phyloP scores from a whole-genome alignment of 2,797 vertebrate genomes.

The Acanthis flammea region DNA sequence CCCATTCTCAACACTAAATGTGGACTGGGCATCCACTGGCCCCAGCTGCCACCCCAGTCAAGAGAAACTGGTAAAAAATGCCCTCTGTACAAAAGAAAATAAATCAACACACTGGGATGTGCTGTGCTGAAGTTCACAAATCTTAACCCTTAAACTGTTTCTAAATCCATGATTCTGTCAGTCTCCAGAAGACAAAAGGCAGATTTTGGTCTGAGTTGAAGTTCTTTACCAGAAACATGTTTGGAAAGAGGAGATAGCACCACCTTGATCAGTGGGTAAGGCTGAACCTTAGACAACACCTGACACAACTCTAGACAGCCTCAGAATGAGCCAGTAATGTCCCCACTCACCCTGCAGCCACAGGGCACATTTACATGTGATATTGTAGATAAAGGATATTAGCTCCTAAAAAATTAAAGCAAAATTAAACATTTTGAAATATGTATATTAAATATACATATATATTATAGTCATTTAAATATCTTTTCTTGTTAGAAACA shows the following conservation, averaged over 20 bases:
- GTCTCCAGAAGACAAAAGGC: not conserved
- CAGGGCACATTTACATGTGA: rapidly evolving
- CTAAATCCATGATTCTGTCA: not conserved
- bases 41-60: not conserved
- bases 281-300: not conserved
- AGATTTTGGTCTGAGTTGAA: not conserved
- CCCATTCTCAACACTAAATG: not conserved
- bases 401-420: not conserved
- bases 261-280: rapidly evolving
- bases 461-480: rapidly evolving
- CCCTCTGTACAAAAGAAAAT: not conserved
- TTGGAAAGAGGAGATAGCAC: not conserved
- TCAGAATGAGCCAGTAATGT: not conserved
- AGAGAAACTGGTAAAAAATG: not conserved
- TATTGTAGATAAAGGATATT: not conserved
- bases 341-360: not conserved
- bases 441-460: not conserved
- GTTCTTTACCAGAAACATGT: not conserved
- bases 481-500: not conserved
- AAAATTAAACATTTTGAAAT: not conserved
- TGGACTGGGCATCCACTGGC: not conserved
- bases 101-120: not conserved
- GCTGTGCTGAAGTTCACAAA: not conserved
- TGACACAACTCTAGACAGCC: not conserved
- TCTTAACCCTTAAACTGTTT: not conserved